Base-by-base conservation (phyloP, 2,888 invertebrate genomes). In the Lumbricus terrestris region DNA sequence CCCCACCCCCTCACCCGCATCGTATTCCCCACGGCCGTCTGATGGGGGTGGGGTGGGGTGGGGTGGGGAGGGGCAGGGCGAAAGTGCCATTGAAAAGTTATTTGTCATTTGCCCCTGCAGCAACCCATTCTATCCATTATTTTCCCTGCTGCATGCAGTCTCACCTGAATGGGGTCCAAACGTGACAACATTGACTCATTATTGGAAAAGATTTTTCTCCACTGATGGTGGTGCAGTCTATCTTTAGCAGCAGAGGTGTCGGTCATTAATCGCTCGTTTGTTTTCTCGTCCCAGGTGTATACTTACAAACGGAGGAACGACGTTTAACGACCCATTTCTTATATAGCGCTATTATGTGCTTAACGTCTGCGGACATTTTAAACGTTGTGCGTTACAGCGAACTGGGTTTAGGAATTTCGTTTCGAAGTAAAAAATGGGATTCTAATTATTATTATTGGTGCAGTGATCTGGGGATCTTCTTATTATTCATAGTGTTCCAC, bases 71-170 rank as follows among this genome's bases (percentile, higher is more conserved):
- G 47, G 69, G 69, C 69, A 69, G 69, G 69, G 69, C 35, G 85
- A 85, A 34, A 37, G 85, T 34, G 34, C 37, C 85, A 85, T 85
- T 34, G 85, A 85, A 85, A 85, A 85, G 85, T 85, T 85, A 85
- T 85, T 37, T 85, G 85, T 85, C 85, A 85, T 37, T 85, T 18
- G 37, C 35, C 8, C 37, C n/a, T n/a, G n/a, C 85, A 85, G 85
- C 34, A 85, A 20, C 85, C 37, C 16, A 34, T 85, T 37, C 85
- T 23, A 34, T 18, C 35, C 85, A 5, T 85, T 37, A 23, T 37
- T 35, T 35, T 35, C 8, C 85, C n/a, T n/a, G n/a, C n/a, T n/a
- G n/a, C n/a, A n/a, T n/a, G n/a, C n/a, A n/a, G n/a, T n/a, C n/a
- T 20, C 85, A 69, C 69, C 69, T 69, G 69, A 69, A 69, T 69